These are phyloP conservation scores for Brachionus angularis DNA, from an alignment of 1,140 invertebrate species.

Conservation along the genomic window DNA sequence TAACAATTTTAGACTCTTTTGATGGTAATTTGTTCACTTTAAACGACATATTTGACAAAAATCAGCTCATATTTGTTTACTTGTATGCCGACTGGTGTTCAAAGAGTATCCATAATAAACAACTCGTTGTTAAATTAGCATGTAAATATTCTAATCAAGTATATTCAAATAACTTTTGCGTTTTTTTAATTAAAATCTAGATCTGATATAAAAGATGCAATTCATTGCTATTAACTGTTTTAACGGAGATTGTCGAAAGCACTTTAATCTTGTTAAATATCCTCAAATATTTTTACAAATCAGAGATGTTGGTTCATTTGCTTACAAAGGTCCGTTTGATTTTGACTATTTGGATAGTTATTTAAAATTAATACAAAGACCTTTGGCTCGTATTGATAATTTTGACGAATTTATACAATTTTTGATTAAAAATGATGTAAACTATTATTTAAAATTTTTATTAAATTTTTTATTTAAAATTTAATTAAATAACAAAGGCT, in stretches of 20 bases:
- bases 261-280: conserved; percentile 31
- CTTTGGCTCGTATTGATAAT: not conserved
- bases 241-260: not conserved
- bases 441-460: not conserved
- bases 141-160: conserved; percentile 17
- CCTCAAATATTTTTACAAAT: conserved; percentile 16
- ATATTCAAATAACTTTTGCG: too few species aligned
- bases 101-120: not conserved
- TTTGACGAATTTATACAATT: not conserved
- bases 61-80: not conserved
- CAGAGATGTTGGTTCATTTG: not conserved
- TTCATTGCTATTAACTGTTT: conserved; percentile 12
- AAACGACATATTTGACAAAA: too few species aligned
- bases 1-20: too few species aligned
- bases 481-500: not conserved
- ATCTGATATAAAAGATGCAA: not conserved
- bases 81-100: conserved; percentile 21
- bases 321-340: conserved; percentile 16
- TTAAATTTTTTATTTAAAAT: not conserved
- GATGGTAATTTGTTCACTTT: too few species aligned
- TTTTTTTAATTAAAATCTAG: not conserved
- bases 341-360: not conserved
- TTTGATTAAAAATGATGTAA: not conserved
- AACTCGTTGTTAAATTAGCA: not conserved
- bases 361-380: conserved; percentile 4